Percentiles rank a stretch among this genome's conserved stretches.
These are phyloP conservation scores for Mugil cephalus DNA, from an alignment of 2,113 vertebrate genomes.

Conservation along the genomic window DNA sequence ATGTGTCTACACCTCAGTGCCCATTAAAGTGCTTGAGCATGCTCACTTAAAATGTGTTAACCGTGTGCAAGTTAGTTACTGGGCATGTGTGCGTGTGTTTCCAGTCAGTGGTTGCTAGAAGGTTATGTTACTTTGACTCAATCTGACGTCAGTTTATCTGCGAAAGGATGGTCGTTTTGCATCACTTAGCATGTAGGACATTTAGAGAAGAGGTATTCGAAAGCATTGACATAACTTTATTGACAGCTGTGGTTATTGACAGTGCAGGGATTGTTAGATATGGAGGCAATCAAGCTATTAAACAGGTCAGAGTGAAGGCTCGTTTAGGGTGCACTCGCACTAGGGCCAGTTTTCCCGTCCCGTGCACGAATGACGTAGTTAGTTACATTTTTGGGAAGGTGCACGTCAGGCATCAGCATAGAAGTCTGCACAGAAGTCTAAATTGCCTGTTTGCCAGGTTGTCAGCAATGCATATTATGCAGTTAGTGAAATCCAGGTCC, in stretches of 20 bases:
- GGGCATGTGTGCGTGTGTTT: background rate
- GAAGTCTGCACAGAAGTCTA: no score
- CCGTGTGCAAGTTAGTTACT: no score
- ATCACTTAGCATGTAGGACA: conserved; percentile 75
- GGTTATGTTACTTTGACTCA: conserved; percentile 69
- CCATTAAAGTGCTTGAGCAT: background rate
- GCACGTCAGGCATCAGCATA: no score
- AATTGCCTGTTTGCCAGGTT: no score
- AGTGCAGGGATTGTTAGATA: conserved; percentile 13
- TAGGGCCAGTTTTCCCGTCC: no score
- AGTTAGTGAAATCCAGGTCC: background rate
- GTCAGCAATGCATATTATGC: no score
- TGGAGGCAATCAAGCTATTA: conserved; percentile 24
- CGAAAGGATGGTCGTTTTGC: conserved; percentile 67
- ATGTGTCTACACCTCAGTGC: no score
- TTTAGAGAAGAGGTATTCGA: conserved; percentile 44
- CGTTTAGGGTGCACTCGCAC: no score
- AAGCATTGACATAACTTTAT: conserved; percentile 60
- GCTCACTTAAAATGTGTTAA: conserved; percentile 14
- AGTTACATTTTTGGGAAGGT: no score
- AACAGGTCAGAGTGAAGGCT: conserved; percentile 6
- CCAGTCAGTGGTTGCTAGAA: conserved; percentile 57
- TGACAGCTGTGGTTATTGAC: conserved; percentile 61
- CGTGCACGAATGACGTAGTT: no score
- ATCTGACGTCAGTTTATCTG: conserved; percentile 68